Evolutionary conservation across 2,888 invertebrate genomes (phyloP), one percentile per base, ranked within the genome.

Genomic region (Tachina fera): DNA sequence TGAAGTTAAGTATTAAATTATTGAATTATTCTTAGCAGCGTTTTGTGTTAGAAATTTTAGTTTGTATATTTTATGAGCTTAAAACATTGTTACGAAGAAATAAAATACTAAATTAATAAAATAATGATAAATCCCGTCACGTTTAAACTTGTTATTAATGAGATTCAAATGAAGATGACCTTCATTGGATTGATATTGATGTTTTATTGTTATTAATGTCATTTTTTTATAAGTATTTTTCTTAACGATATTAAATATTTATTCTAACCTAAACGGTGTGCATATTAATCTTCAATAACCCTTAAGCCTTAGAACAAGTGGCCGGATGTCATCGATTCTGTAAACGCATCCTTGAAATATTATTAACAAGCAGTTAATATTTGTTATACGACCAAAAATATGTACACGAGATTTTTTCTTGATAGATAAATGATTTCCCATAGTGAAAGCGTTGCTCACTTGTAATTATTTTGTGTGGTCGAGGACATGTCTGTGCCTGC

Each of bases 71-170:
- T 63, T 79, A 63, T 16, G 14, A 53, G 45, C 19, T 53, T 45
- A n/a, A 39, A 47, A 19, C 16, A 49, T 77, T 47, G 45, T 43
- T 60, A 41, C 51, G 13, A 65, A 67, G n/a, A 47, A 65, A 56
- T 22, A 49, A 16, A 53, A 63, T 31, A 31, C 31, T 31, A 31
- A 31, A 31, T 4, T 31, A 31, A 31, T 31, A 31, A 60, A 41
- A 72, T 41, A 60, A 63, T 63, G 53, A 56, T 65, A 51, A 83
- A 74, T 78, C 83, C 75, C 61, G 61, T 80, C 86, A 86, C 79
- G 83, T 83, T 86, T 85, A 86, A 86, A 86, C 86, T 83, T 76
- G 86, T 77, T 83, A 68, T 63, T 83, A 83, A 76, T 86, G 86
- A 83, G 79, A 83, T 86, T 80, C 83, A 86, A 83, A 86, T 83